Base-by-base conservation (phyloP, 2,113 vertebrate genomes). In the Bos indicus region DNA sequence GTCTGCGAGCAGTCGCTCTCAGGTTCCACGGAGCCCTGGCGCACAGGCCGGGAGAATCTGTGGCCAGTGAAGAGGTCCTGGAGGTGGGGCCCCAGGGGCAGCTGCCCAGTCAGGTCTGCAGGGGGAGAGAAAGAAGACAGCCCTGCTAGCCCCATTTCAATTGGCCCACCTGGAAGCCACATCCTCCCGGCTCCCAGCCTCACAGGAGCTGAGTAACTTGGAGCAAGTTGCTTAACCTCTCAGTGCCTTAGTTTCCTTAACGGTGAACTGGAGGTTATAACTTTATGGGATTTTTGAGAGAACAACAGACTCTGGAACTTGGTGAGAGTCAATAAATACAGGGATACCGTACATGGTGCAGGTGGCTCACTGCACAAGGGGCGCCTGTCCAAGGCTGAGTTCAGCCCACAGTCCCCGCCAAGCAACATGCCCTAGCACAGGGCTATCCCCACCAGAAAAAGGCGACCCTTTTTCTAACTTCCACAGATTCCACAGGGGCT, bases 1-100 rank as follows among this genome's bases (percentile, higher is more conserved):
- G 99, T 99, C 92, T 99, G 99, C 0, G 99, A 99, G 90, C 99
- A 99, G 98, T 99, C 99, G 13, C 99, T 99, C 28, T 99, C 99
- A 0, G 99, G 99, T 98, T 99, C 99, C 1, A 99, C 99, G 36
- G 99, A 99, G 81, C 99, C 97, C 30, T 99, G 99, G 78, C 98
- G 98, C 90, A 99, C 62, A 0, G 99, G 99, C 97, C 99, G 98
- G 13, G 99, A 99, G 96, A 99, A 99, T 88, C 99, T 99, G 95
- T 99, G 99, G 92, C 99, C 99, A 21, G 98, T 98, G 98, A 99
- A 99, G 97, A 99, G 99, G 97, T 99, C 99, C 97, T 99, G 99
- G 98, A 99, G 98, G 98, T 99, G 99, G 1, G 94, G 82, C 1
- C 98, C 98, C 98, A 99, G 33, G 51, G 99, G 98, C 98, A 99